A percentile compares a stretch with the other conserved stretches of the same genome.
Conservation (phyloP, 2,888 invertebrate species). For the Theristus sp. region DNA sequence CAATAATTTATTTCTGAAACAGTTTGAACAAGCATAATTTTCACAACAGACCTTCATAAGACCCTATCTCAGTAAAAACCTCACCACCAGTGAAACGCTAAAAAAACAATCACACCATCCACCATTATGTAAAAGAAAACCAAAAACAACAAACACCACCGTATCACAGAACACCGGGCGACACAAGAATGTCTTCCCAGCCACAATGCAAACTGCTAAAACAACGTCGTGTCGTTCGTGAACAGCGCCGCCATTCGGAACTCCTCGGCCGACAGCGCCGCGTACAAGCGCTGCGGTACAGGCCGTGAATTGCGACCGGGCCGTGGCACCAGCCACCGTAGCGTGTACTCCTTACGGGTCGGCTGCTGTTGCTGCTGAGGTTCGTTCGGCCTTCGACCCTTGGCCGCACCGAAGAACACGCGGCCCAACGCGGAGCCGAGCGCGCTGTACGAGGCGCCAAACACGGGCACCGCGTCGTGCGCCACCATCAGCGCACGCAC, state of each 20-base stretch:
- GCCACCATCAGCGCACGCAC: not conserved
- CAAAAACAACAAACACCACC: not conserved
- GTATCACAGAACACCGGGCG: not conserved
- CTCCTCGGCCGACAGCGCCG: conserved; percentile 11
- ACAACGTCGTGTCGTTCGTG: conserved; percentile 1
- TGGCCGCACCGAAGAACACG: not conserved
- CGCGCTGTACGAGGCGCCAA: not conserved
- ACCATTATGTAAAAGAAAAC: no score
- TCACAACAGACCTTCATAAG: no score
- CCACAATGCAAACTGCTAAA: not conserved
- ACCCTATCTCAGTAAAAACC: no score
- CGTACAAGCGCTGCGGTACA: conserved; percentile 18
- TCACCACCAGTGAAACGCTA: no score
- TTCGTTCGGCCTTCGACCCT: not conserved
- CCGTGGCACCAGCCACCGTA: conserved; percentile 13
- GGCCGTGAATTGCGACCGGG: conserved; percentile 13
- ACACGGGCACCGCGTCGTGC: not conserved
- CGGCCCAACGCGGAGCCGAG: not conserved
- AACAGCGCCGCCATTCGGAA: conserved; percentile 10
- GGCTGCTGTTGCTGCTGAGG: not conserved
- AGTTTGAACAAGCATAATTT: no score
- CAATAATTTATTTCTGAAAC: no score
- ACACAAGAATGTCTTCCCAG: not conserved
- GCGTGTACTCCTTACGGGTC: not conserved
- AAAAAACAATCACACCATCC: no score